These are phyloP conservation scores for Drosophila koepferae DNA, from an alignment of 2,888 invertebrate genomes.

Conservation along the genomic window DNA sequence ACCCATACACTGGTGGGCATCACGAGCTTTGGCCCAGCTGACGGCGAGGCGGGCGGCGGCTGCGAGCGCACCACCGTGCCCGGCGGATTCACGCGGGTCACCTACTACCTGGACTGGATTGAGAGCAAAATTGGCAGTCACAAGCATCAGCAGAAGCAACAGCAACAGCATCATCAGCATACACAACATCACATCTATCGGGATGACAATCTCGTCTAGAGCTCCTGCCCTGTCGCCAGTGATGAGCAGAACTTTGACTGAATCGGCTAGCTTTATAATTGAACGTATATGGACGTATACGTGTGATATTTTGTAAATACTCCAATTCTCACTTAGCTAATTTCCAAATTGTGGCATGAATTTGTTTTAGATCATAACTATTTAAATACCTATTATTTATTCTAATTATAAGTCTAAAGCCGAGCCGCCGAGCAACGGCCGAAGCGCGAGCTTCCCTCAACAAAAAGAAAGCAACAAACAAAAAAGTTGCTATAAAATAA, in stretches of 20 bases:
- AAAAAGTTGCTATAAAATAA: slow-evolving; percentile 42
- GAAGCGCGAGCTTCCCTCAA: slow-evolving; percentile 17
- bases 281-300: slow-evolving; percentile 13
- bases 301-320: slow-evolving; percentile 74
- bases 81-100: slow-evolving; percentile 83
- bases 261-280: slow-evolving; percentile 61
- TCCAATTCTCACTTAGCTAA: slow-evolving; percentile 49
- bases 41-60: slow-evolving; percentile 73
- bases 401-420: slow-evolving; percentile 60
- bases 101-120: slow-evolving; percentile 84
- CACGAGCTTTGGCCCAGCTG: slow-evolving; percentile 84
- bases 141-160: slow-evolving; percentile 18
- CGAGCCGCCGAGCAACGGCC: slow-evolving; percentile 6
- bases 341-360: slow-evolving; percentile 54
- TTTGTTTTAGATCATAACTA: slow-evolving; percentile 59
- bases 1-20: slow-evolving; percentile 82
- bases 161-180: slow-evolving; percentile 19
- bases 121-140: slow-evolving; percentile 78
- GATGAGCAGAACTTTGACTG: slow-evolving; percentile 61
- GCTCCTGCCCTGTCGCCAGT: slow-evolving; percentile 5
- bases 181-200: slow-evolving; percentile 42
- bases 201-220: slow-evolving; percentile 67
- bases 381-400: slow-evolving; percentile 73
- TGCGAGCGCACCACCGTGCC: slow-evolving; percentile 82
- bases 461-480: slow-evolving; percentile 64